Evolutionary conservation across 1,140 invertebrate species (phyloP).

Genomic region (Zelostemma sp.): DNA sequence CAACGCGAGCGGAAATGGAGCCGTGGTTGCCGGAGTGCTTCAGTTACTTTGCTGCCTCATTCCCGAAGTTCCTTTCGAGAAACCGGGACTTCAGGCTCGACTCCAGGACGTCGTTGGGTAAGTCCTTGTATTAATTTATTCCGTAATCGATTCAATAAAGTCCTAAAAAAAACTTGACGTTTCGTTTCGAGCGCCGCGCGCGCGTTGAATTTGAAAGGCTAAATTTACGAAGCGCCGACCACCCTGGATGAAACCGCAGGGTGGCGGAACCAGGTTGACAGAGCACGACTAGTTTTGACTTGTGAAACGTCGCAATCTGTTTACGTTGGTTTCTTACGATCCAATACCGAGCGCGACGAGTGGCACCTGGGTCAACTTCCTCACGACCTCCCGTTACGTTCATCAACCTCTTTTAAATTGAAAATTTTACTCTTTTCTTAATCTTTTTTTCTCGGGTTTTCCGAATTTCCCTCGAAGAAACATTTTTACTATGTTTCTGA

Average conservation of each 20-base stretch:
- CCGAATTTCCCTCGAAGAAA: too few relatives aligned
- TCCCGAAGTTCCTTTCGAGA: slow-evolving; percentile 62
- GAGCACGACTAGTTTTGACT: slow-evolving; percentile 33
- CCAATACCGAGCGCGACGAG: slow-evolving; percentile 49
- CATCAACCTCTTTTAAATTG: slow-evolving; percentile 49
- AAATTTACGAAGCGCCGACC: slow-evolving; percentile 52
- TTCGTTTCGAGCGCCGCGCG: too few relatives aligned
- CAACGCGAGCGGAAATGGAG: slow-evolving; percentile 60
- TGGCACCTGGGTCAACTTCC: slow-evolving; percentile 69
- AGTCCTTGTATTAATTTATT: too few relatives aligned
- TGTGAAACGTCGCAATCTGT: slow-evolving; percentile 52
- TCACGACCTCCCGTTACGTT: slow-evolving; percentile 56
- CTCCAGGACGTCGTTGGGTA: slow-evolving; percentile 66
- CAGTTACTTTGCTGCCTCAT: slow-evolving; percentile 66
- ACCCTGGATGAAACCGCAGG: slow-evolving; percentile 48
- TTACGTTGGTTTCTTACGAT: slow-evolving; percentile 49
- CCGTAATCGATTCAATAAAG: not conserved
- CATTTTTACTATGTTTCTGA: too few relatives aligned
- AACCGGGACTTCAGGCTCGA: slow-evolving; percentile 56
- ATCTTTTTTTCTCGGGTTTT: too few relatives aligned
- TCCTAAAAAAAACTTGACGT: too few relatives aligned
- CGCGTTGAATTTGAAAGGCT: slow-evolving; percentile 22
- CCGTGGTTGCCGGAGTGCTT: slow-evolving; percentile 57
- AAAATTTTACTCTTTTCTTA: too few relatives aligned
- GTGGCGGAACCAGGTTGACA: slow-evolving; percentile 32